Percentiles rank a stretch among this genome's conserved stretches.
phyloP scores from a whole-genome alignment of 2,888 invertebrate genomes.

The Mythimna lalbum region DNA sequence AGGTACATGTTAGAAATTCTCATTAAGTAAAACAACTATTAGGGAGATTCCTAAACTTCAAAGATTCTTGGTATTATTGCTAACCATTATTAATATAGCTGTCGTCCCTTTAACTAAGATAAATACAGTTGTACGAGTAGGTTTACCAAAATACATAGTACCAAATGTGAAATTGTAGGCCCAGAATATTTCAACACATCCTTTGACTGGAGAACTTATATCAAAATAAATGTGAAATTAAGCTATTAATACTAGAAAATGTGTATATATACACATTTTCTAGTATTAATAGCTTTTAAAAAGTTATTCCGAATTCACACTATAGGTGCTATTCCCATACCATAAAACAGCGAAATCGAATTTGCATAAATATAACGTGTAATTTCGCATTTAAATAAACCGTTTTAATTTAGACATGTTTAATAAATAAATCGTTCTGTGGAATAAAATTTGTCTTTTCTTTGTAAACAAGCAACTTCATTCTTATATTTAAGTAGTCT shows the following conservation, averaged over 20 bases:
- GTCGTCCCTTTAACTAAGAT: constrained; percentile 42
- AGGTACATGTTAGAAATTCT: constrained; percentile 4
- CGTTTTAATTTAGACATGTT: no score
- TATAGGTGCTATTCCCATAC: neutral
- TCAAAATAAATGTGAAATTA: constrained; percentile 10
- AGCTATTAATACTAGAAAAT: no score
- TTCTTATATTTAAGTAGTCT: no score
- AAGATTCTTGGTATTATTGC: constrained; percentile 39
- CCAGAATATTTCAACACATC: constrained; percentile 35
- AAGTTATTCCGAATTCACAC: no score
- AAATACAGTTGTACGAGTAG: constrained; percentile 38
- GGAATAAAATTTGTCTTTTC: no score
- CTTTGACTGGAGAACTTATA: constrained; percentile 23
- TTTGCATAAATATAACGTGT: no score
- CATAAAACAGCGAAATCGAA: neutral
- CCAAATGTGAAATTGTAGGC: constrained; percentile 17
- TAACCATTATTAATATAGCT: constrained; percentile 42
- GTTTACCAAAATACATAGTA: constrained; percentile 35
- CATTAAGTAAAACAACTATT: constrained; percentile 21
- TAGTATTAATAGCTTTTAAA: neutral
- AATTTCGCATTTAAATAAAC: no score
- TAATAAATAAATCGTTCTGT: no score
- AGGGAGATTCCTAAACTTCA: constrained; percentile 12
- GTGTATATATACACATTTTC: neutral
- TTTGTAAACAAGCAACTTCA: no score